Percentiles rank a stretch among this genome's conserved stretches.
Evolutionary conservation across 2,888 invertebrate genomes (phyloP).

Genomic region (Eremobia ochroleuca): DNA sequence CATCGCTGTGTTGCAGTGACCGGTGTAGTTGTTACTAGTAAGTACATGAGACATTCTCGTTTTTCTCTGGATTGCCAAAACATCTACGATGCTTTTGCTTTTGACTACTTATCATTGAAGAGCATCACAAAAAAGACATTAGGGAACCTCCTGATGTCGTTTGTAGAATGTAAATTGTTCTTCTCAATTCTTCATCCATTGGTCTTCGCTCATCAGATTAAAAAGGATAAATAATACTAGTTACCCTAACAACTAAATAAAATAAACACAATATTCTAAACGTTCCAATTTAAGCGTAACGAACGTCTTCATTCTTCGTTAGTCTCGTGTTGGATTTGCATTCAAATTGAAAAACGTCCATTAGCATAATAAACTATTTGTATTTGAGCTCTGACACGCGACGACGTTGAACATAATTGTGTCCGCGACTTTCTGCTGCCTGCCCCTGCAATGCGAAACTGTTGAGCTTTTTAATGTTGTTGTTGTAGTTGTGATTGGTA

Average conservation of each 20-base stretch:
- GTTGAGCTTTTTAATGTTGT: not conserved
- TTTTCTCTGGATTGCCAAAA: not conserved
- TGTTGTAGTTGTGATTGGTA: not conserved
- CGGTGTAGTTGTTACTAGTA: not conserved
- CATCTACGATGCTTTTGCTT: not conserved
- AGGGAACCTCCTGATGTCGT: no score
- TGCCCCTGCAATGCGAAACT: constrained; percentile 66
- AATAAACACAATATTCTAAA: constrained; percentile 40
- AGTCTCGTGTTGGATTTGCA: constrained; percentile 70
- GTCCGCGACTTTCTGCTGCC: constrained; percentile 27
- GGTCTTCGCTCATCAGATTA: not conserved
- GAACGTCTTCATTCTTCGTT: constrained; percentile 55
- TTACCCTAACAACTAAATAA: constrained; percentile 21
- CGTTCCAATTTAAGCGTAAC: constrained; percentile 33
- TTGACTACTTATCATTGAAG: not conserved
- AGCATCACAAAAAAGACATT: not conserved
- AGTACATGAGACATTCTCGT: no score
- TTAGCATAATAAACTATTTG: constrained; percentile 75
- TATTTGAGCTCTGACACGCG: constrained; percentile 69
- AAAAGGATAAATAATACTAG: not conserved
- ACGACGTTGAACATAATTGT: constrained; percentile 63
- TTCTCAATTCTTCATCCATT: not conserved
- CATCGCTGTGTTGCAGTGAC: not conserved
- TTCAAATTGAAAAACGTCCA: constrained; percentile 76
- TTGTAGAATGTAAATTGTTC: no score